These are phyloP conservation scores for Trisateles emortualis DNA, from an alignment of 2,888 invertebrate species.

Conservation along the genomic window DNA sequence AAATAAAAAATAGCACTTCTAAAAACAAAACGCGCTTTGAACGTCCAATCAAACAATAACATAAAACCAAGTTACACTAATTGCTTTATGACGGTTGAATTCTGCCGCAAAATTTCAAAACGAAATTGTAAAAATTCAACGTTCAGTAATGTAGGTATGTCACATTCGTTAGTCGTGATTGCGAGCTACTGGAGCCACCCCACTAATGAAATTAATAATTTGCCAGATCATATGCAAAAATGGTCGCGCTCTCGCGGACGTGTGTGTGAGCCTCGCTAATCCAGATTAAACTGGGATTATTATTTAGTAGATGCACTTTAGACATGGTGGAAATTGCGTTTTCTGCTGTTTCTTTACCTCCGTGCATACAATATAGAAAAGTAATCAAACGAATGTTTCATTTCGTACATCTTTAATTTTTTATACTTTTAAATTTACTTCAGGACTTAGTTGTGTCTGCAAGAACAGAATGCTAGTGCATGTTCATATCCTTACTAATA, in stretches of 20 bases:
- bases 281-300: conserved; percentile 6
- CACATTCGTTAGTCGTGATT: conserved; percentile 49
- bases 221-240: conserved; percentile 52
- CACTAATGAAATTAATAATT: conserved; percentile 57
- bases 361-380: neutral
- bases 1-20: neutral
- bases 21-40: neutral
- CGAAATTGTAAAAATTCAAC: conserved; percentile 16
- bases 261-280: conserved; percentile 7
- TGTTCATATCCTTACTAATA: too few relatives aligned
- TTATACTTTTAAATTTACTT: too few relatives aligned
- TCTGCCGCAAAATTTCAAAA: conserved; percentile 17
- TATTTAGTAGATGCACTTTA: neutral
- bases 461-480: too few relatives aligned
- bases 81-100: conserved; percentile 29
- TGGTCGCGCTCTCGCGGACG: conserved; percentile 9
- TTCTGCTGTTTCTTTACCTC: neutral
- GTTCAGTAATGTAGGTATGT: conserved; percentile 22
- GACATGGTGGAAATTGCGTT: neutral
- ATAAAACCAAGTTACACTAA: conserved; percentile 27
- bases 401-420: too few relatives aligned
- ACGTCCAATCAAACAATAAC: conserved; percentile 22
- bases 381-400: too few relatives aligned
- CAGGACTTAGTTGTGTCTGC: too few relatives aligned
- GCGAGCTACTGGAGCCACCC: conserved; percentile 26